Evolutionary conservation across 37 sponge, comb jelly and placozoan species (phyloP).

Genomic region (Cladorhizidae sp.): DNA sequence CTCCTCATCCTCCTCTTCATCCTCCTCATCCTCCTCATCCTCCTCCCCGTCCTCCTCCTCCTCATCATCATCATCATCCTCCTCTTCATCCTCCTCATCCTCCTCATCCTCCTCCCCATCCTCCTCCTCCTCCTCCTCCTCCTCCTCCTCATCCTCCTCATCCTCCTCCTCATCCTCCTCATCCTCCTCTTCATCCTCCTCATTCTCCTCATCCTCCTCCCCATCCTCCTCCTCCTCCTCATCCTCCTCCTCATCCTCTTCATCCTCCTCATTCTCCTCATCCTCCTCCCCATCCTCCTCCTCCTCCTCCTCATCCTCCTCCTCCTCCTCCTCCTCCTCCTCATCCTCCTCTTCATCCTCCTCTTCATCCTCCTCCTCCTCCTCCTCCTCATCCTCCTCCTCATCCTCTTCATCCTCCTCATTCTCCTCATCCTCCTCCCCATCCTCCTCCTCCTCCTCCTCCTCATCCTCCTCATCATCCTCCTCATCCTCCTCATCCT

Average conservation of each 20-base stretch:
- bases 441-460: constrained; percentile 90
- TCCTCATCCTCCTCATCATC: constrained; percentile 74
- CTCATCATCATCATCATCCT: not conserved
- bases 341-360: too few relatives aligned
- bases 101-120: constrained; percentile 89
- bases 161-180: too few relatives aligned
- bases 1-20: too few relatives aligned
- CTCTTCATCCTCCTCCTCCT: not conserved
- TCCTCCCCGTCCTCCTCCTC: not conserved
- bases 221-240: too few relatives aligned
- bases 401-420: not conserved
- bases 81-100: constrained; percentile 54
- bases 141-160: too few relatives aligned
- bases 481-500: too few relatives aligned
- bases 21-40: not conserved
- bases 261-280: too few relatives aligned
- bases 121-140: constrained; percentile 86
- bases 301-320: not conserved
- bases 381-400: not conserved
- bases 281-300: too few relatives aligned
- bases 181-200: too few relatives aligned
- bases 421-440: constrained; percentile 59
- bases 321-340: too few relatives aligned
- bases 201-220: too few relatives aligned
- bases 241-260: too few relatives aligned